A percentile compares a stretch with the other conserved stretches of the same genome.
Conservation (phyloP, 35 echinoderm and acorn worm genomes). For the Antedon bifida region DNA sequence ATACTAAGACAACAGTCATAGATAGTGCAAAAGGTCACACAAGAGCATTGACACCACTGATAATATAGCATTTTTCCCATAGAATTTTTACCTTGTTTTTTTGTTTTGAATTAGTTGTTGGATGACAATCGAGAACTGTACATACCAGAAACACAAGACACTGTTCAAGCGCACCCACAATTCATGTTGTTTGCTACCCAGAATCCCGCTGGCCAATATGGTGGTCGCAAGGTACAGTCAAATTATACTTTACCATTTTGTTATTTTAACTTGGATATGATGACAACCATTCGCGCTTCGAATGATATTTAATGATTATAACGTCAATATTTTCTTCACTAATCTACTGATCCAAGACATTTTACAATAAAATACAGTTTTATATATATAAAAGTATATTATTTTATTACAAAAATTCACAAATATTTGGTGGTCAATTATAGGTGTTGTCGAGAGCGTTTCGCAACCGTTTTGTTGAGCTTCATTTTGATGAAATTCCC, state of each 20-base stretch:
- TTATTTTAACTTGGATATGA: not conserved
- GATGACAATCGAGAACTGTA: conserved; percentile 96
- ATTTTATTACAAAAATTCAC: no score
- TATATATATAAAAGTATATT: no score
- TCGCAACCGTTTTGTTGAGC: conserved; percentile 94
- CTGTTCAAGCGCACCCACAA: conserved; percentile 56
- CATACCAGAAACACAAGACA: conserved; percentile 93
- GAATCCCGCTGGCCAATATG: conserved; percentile 97
- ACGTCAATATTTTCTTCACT: not conserved
- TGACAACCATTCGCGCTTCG: not conserved
- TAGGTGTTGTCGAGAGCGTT: conserved; percentile 90
- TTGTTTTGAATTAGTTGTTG: conserved; percentile 37
- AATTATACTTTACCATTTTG: no score
- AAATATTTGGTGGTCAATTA: no score
- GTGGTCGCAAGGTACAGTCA: conserved; percentile 75
- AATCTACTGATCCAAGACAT: not conserved
- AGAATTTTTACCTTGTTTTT: no score
- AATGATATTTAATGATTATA: not conserved
- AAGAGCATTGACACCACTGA: no score
- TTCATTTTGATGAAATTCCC: conserved; percentile 99
- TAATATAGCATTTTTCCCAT: no score
- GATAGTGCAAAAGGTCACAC: no score
- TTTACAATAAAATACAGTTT: no score
- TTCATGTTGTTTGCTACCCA: conserved; percentile 98
- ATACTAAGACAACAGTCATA: no score